Base-by-base conservation (phyloP, 2,888 invertebrate genomes). In the Scaptomyza cyrtandrae region DNA sequence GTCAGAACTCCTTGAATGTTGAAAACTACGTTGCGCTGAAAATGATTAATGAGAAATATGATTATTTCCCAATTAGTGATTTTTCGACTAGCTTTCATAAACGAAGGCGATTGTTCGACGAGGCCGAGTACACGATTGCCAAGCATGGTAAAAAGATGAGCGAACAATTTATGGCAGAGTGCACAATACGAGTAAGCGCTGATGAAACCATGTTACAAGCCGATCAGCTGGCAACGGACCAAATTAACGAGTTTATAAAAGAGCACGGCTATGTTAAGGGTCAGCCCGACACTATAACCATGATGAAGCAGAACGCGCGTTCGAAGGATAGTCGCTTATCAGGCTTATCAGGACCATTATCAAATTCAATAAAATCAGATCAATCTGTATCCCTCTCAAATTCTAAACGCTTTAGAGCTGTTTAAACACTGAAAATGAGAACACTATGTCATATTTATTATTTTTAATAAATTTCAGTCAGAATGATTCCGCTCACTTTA, bases 111-210 rank as follows among this genome's bases (percentile, higher is more conserved):
- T n/a, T 57, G 7, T 73, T 75, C n/a, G 0, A 39, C 14, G 35
- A 46, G 27, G 74, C 33, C n/a, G 75, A 75, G 10, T 75, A 54
- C 27, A 60, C 78, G 5, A 77, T 75, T 6, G 69, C 78, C 19
- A 75, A 29, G 11, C 24, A 68, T 37, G 75, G 74, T 0, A 60
- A 11, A 24, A 75, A 68, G 11, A 31, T 78, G 74, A 63, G 63
- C 29, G 78, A 75, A 0, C 0, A 11, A 2, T 0, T 57, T 0
- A 63, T 73, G 59, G n/a, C 55, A 5, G 10, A 16, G 2, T 9
- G 31, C 27, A 2, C 33, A 16, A 1, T 10, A 1, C 35, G n/a
- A 3, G n/a, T 35, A n/a, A 3, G 5, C 24, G 6, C 6, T 11
- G 24, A 24, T 14, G 37, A 37, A 10, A 24, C 7, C n/a, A n/a